These are phyloP conservation scores for Parnassius apollo DNA, from an alignment of 2,888 invertebrate genomes.

Conservation along the genomic window DNA sequence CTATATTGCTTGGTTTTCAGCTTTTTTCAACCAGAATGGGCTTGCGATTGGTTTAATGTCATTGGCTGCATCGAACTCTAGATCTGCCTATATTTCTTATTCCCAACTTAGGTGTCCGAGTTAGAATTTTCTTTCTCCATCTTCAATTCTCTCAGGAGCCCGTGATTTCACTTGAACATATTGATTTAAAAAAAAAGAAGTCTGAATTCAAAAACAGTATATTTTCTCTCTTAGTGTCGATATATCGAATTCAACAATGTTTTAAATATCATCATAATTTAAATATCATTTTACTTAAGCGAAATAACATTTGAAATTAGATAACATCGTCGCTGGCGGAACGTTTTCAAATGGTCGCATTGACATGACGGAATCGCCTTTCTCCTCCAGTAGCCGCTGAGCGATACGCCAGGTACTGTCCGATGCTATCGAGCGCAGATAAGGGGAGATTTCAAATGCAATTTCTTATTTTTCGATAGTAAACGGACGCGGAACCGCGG, in stretches of 20 bases:
- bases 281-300: slow-evolving; percentile 1
- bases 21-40: too few relatives aligned
- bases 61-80: too few relatives aligned
- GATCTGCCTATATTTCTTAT: too few relatives aligned
- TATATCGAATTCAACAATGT: neutral
- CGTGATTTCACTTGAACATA: too few relatives aligned
- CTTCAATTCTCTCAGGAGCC: too few relatives aligned
- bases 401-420: slow-evolving; percentile 20
- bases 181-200: too few relatives aligned
- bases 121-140: too few relatives aligned
- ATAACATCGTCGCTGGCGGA: neutral
- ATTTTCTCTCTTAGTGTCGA: too few relatives aligned
- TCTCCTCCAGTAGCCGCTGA: slow-evolving; percentile 5
- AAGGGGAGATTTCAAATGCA: slow-evolving; percentile 37
- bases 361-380: slow-evolving; percentile 14
- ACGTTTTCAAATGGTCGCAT: neutral
- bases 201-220: too few relatives aligned
- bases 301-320: neutral
- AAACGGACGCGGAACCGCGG: slow-evolving; percentile 3
- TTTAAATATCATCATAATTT: neutral
- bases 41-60: too few relatives aligned
- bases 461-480: slow-evolving; percentile 33
- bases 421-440: slow-evolving; percentile 28
- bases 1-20: too few relatives aligned
- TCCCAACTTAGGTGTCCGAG: too few relatives aligned